These are phyloP conservation scores for Microchrysa polita DNA, from an alignment of 2,888 invertebrate genomes.

Conservation along the genomic window DNA sequence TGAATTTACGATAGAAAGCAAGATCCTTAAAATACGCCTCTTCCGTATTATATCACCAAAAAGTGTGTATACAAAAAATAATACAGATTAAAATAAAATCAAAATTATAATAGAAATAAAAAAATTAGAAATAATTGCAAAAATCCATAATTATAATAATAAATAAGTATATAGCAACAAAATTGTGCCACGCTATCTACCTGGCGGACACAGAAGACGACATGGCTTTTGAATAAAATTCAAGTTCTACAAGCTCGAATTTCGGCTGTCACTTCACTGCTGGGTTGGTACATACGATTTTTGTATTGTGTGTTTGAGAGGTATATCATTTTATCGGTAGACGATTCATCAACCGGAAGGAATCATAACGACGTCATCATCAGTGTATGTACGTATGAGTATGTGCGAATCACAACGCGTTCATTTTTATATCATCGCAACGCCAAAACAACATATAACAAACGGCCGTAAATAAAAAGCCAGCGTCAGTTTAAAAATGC, in stretches of 20 bases:
- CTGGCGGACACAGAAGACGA: constrained; percentile 52
- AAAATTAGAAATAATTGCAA: constrained; percentile 24
- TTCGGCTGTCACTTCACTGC: constrained; percentile 52
- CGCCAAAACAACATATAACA: constrained; percentile 50
- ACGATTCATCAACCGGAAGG: constrained; percentile 36
- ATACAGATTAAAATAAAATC: constrained; percentile 14
- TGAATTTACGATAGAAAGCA: no score
- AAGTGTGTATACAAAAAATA: constrained; percentile 20
- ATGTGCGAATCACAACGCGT: constrained; percentile 29
- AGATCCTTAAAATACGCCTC: neutral
- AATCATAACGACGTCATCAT: constrained; percentile 25
- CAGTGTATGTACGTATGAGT: constrained; percentile 22
- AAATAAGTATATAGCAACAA: constrained; percentile 41
- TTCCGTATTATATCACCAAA: constrained; percentile 33
- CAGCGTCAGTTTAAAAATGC: constrained; percentile 51
- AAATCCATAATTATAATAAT: constrained; percentile 41
- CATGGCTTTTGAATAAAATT: constrained; percentile 50
- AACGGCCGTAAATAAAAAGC: constrained; percentile 52
- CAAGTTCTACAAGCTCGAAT: constrained; percentile 51
- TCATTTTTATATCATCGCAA: constrained; percentile 31
- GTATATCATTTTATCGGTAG: constrained; percentile 13
- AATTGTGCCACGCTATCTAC: constrained; percentile 52
- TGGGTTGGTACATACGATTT: constrained; percentile 47
- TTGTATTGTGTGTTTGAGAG: constrained; percentile 32
- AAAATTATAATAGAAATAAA: constrained; percentile 28